Base-by-base conservation (phyloP, 1,140 invertebrate species). In the Gonatopus flavifemur region DNA sequence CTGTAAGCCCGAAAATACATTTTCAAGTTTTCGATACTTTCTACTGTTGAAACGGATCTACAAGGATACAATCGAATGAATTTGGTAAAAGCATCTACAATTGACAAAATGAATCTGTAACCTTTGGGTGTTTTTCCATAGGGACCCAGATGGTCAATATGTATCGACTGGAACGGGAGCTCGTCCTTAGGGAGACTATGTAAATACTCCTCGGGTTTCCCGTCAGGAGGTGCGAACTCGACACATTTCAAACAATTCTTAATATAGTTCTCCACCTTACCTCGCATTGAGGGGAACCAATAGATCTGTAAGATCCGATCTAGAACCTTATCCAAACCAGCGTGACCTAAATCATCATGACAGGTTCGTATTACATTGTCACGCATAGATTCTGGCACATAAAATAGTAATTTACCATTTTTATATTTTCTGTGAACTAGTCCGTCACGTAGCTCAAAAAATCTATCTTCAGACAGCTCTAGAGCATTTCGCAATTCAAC, bases 231-330 rank as follows among this genome's bases (percentile, higher is more conserved):
- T 15, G 22, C 22, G 5, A 25, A 40, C 12, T 40, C 21, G 6
- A 40, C 25, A 24, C 38, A 40, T 13, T 22, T 40, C 4, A 40
- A 25, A 25, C 38, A 40, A 25, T 40, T 40, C 1, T n/a, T 13
- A 19, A 40, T 40, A 15, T 22, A 40, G 2, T 1, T 12, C 16
- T 25, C 15, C 0, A 40, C n/a, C 21, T 40, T 40, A 13, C 16
- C 10, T 2, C 22, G 8, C 13, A 40, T 25, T 3, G 7, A 6
- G 2, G 22, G 22, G 25, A 40, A 40, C 22, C 38, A 40, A 40
- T 40, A 40, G 6, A 25, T 12, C 7, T 9, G n/a, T 3, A 3
- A 13, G 6, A 40, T 24, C 5, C 25, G 22, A 3, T 40, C 38
- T 15, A 25, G 6, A 3, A 40, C 21, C 1, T 40, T 40, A 16